Evolutionary conservation across 2,113 vertebrate genomes (phyloP).

Genomic region (Bothrops jararaca): DNA sequence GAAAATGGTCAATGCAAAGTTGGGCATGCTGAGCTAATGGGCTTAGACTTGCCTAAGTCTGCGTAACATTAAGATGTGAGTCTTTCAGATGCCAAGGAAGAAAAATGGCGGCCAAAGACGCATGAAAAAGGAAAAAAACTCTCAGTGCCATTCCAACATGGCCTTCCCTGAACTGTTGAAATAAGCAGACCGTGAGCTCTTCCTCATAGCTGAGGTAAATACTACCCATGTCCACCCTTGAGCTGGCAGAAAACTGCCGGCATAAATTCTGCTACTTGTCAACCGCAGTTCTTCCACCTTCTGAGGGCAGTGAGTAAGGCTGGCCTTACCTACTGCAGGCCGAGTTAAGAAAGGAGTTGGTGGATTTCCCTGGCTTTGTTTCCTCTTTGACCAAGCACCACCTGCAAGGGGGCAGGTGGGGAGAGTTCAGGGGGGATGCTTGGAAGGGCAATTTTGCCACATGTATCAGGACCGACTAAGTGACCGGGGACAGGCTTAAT

Average conservation of each 20-base stretch:
- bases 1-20: not conserved
- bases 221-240: not conserved
- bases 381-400: not conserved
- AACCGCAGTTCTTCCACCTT: not conserved
- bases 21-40: not conserved
- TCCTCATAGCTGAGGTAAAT: not conserved
- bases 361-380: not conserved
- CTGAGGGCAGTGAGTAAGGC: not conserved
- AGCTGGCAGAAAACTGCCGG: not conserved
- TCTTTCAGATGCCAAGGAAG: not conserved
- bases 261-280: not conserved
- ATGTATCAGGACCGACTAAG: not conserved
- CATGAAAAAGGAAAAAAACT: not conserved
- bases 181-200: not conserved
- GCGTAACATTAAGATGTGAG: not conserved
- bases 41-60: not conserved
- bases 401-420: not conserved
- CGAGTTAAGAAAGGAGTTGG: not conserved
- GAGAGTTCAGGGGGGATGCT: not conserved
- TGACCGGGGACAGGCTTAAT: not conserved
- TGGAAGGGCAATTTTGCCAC: not conserved
- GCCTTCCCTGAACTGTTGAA: constrained; percentile 24
- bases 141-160: not conserved
- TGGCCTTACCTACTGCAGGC: not conserved
- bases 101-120: too few relatives aligned